Percentiles rank a stretch among this genome's conserved stretches.
Evolutionary conservation across 2,797 vertebrate species (phyloP).

Genomic region (Prionace glauca): DNA sequence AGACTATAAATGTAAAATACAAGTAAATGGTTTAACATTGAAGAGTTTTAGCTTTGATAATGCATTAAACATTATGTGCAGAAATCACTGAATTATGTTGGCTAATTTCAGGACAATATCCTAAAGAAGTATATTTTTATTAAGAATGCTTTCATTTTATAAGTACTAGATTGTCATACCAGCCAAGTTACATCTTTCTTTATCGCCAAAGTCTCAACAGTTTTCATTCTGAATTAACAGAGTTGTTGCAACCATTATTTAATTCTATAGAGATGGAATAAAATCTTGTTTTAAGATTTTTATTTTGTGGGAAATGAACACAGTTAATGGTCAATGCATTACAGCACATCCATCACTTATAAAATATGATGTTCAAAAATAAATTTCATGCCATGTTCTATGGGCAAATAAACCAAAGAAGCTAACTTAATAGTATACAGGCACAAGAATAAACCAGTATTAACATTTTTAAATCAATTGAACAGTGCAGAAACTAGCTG

Average conservation of each 20-base stretch:
- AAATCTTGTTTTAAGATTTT: neutral
- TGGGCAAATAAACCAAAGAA: neutral
- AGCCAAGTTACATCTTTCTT: neutral
- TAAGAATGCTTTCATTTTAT: neutral
- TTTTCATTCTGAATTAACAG: neutral
- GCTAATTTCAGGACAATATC: neutral
- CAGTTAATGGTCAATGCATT: neutral
- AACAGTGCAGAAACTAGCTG: neutral
- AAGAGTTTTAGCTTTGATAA: neutral
- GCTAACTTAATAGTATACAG: neutral
- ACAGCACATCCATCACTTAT: neutral
- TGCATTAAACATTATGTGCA: neutral
- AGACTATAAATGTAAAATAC: neutral
- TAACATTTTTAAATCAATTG: neutral
- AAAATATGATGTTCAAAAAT: neutral
- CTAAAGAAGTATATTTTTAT: neutral
- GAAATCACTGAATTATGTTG: neutral
- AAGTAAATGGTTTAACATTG: neutral
- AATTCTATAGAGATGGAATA: neutral
- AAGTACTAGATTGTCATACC: neutral
- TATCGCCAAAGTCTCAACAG: neutral
- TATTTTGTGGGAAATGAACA: neutral
- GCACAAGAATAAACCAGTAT: neutral
- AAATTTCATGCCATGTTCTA: neutral
- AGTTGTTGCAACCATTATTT: neutral